Base-by-base conservation (phyloP, 2,113 vertebrate genomes). In the Euleptes europaea region DNA sequence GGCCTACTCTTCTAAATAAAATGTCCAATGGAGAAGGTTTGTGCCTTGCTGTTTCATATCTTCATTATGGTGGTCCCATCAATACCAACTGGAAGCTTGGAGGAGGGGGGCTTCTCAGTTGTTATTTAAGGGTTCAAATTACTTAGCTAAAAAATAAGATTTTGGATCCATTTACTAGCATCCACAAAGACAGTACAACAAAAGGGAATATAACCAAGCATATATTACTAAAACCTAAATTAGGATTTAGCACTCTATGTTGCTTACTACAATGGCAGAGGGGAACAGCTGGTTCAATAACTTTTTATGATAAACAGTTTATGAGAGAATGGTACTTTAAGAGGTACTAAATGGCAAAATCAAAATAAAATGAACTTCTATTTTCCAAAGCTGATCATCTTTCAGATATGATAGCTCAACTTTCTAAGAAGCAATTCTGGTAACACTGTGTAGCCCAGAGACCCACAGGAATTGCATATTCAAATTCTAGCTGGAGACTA, bases 251-350 rank as follows among this genome's bases (percentile, higher is more conserved):
- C 9, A 31, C 0, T 6, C 57, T 33, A 26, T 87, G 4, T 60
- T 79, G 42, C 76, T 81, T 40, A 49, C 23, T 35, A 51, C 9
- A 88, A 17, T 4, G n/a, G 77, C 0, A 85, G 35, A 83, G 19
- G 80, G 42, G 12, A 82, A 86, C 77, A 80, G 5, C 1, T 72
- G 12, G 26, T 88, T 88, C 44, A 1, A 2, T 14, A 80, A 60
- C 33, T n/a, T 49, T 65, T 76, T 38, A 82, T 77, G 42, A 82
- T 77, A 38, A 78, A 44, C n/a, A 71, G 54, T n/a, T 86, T 69
- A 78, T 42, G 40, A 40, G 35, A 31, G n/a, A 72, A 38, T 38
- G 57, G 31, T 70, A 60, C 7, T 2, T 83, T 89, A 82, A 70
- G 33, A 11, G 69, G 7, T 33, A 80, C 11, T 21, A 23, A 80